Evolutionary conservation across 2,888 invertebrate genomes (phyloP), one percentile per base, ranked within the genome.

Genomic region (Drosophila setosimentum): DNA sequence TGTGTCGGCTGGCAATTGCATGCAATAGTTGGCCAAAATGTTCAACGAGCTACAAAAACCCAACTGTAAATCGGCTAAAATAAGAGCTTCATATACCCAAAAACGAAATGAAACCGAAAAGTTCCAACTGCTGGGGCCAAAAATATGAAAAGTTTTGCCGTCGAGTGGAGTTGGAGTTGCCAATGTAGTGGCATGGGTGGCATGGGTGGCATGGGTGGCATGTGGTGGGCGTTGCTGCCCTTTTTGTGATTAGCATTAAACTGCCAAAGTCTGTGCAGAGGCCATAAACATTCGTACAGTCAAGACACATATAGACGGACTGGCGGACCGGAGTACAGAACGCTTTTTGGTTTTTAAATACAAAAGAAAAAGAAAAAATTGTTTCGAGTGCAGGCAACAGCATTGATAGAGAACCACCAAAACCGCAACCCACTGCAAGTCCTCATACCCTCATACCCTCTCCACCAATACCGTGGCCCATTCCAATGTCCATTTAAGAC

Each of bases 241-340:
- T 81, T 87, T 89, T 83, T 80, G 80, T 90, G 87, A 87, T 87
- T 87, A 87, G 87, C 87, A 87, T 90, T 86, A 87, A 90, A 86
- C 77, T 87, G 83, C 79, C 88, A 83, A 90, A 90, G 90, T 86
- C 83, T 85, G 76, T 78, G 76, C 72, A 60, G 66, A 69, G 82
- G 57, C 67, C 62, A 83, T 81, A 84, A 83, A 83, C 73, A 79
- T 85, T 77, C 77, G 59, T 63, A 71, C 58, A 70, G 54, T 45
- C 69, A 63, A 78, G 59, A 49, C 61, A 78, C 68, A 79, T 70
- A 82, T 51, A 60, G 54, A 24, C 27, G 35, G 35, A 35, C 54
- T 10, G 10, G 2, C 6, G n/a, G 21, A 7, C 2, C 29, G 18
- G 24, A 68, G 42, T 29, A 64, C 18, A 62, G 54, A 60, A 79